Evolutionary conservation across 2,888 invertebrate species (phyloP), one percentile per base, ranked within the genome.

Genomic region (Steinernema hermaphroditum): DNA sequence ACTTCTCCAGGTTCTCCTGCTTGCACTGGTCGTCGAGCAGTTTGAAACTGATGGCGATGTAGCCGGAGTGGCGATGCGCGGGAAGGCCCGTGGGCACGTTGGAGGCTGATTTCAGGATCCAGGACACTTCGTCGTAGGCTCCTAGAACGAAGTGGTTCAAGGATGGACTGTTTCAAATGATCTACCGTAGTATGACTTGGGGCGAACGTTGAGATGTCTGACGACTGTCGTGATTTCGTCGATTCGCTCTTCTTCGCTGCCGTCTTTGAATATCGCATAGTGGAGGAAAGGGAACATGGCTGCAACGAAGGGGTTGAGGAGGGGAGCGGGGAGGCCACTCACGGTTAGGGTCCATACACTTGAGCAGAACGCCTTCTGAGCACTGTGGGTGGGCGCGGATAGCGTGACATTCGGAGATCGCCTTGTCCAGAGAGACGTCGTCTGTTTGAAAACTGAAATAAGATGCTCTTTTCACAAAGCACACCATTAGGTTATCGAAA

Each of bases 231-330:
- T 74, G 54, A 80, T 77, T 72, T 78, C 77, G 57, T 73, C 73
- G 57, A 76, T 70, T n/a, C 79, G 77, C 43, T 77, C 75, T 49
- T 72, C 75, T 69, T 77, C 72, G 43, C 80, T 75, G 19, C 72
- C 76, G 62, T 75, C 73, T 68, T 75, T 72, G 76, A 83, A 82
- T 43, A 78, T 78, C 24, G 82, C 81, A 68, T 80, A 82, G 68
- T 84, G 83, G 37, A 84, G 78, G 74, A 81, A 84, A 1, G 83
- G 78, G 72, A 82, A 85, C 70, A 83, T 77, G n/a, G 84, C 84
- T 84, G 72, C 75, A 82, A 80, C 27, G 27, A 4, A 24, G 19
- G 1, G 4, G 24, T 57, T n/a, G 6, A 2, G 16, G 49, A 37
- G 1, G 46, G 22, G n/a, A 14, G 16, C 29, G 6, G 9, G 46